Conservation (phyloP, 2,888 invertebrate genomes). For the Hemistola chrysoprasaria region DNA sequence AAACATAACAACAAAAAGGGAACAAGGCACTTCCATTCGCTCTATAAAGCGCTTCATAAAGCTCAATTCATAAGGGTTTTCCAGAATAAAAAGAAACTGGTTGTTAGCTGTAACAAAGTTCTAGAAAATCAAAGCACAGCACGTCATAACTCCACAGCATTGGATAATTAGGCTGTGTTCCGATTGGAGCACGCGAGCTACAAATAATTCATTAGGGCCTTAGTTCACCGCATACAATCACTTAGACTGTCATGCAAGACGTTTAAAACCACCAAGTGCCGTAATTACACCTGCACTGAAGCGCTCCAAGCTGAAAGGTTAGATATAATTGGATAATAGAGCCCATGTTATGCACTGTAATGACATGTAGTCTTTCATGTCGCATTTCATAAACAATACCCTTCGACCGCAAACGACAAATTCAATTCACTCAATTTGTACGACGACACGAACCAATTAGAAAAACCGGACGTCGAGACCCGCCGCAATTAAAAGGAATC, state of each 20-base stretch:
- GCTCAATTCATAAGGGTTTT: constrained; percentile 12
- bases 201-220: constrained; percentile 76
- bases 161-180: constrained; percentile 57
- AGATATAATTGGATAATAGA: constrained; percentile 79
- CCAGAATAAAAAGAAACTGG: constrained; percentile 10
- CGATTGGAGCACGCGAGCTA: constrained; percentile 68
- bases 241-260: constrained; percentile 76
- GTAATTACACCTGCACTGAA: constrained; percentile 62
- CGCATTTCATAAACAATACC: constrained; percentile 32
- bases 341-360: constrained; percentile 65
- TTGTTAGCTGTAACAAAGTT: constrained; percentile 24
- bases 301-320: constrained; percentile 71
- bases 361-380: constrained; percentile 60
- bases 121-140: constrained; percentile 37
- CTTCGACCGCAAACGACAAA: constrained; percentile 46
- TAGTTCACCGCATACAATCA: constrained; percentile 69
- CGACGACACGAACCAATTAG: constrained; percentile 76
- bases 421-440: constrained; percentile 66
- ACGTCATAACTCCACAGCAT: constrained; percentile 49
- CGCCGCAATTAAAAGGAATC: constrained; percentile 79
- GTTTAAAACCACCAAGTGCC: constrained; percentile 66
- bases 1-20: no score
- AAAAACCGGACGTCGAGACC: constrained; percentile 70
- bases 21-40: no score
- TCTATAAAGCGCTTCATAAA: constrained; percentile 13